These are phyloP conservation scores for Clinocottus analis DNA, from an alignment of 2,113 vertebrate species.

Conservation along the genomic window DNA sequence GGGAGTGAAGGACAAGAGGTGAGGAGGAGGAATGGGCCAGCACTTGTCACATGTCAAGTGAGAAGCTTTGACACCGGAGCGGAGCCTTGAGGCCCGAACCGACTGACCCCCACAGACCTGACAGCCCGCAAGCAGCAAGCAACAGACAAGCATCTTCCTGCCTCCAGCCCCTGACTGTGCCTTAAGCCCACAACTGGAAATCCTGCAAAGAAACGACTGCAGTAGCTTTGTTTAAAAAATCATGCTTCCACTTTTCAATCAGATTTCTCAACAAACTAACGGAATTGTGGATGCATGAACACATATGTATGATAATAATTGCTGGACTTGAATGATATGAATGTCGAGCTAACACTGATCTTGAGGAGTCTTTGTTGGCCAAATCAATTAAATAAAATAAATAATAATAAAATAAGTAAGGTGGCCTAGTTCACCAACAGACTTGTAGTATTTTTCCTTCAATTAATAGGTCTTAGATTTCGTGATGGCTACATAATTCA, in stretches of 20 bases:
- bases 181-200: neutral
- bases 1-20: constrained; percentile 19
- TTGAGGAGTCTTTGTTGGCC: neutral
- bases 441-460: neutral
- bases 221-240: neutral
- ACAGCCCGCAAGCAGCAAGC: constrained; percentile 24
- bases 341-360: neutral
- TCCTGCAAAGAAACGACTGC: neutral
- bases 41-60: constrained; percentile 50
- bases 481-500: neutral
- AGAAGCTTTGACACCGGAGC: constrained; percentile 43
- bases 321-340: neutral
- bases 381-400: neutral
- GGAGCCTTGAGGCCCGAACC: constrained; percentile 2
- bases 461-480: neutral
- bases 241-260: neutral
- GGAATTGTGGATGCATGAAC: neutral
- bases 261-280: neutral
- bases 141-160: constrained; percentile 28
- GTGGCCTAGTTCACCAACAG: neutral
- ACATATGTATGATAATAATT: neutral
- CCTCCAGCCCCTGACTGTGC: neutral
- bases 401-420: neutral
- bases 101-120: constrained; percentile 37
- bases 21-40: constrained; percentile 19